These are phyloP conservation scores for Suncus etruscus DNA, from an alignment of 2,113 vertebrate species.

Conservation along the genomic window DNA sequence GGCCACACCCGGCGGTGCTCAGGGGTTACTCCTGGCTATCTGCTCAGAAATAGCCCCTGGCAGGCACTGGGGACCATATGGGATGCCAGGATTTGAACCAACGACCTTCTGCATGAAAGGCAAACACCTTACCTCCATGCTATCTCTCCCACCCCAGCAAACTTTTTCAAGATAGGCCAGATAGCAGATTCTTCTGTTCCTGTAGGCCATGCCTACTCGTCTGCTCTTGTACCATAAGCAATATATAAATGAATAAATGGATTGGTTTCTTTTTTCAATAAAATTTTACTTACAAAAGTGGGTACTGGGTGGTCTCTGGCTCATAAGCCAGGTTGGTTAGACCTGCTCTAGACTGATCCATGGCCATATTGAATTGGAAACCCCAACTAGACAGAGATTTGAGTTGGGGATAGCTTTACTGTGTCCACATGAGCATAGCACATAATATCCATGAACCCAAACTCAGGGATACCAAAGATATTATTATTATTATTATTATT, in stretches of 20 bases:
- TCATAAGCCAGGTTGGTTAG: not conserved
- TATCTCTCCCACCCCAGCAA: no score
- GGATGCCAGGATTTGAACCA: no score
- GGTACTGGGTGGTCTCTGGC: not conserved
- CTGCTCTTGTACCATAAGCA: not conserved
- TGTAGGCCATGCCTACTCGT: not conserved
- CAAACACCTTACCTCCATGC: no score
- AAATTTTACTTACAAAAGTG: constrained; percentile 48
- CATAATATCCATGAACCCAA: not conserved
- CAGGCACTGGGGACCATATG: no score
- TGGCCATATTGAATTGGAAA: not conserved
- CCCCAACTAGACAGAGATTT: not conserved
- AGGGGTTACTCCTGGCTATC: no score
- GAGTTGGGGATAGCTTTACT: not conserved
- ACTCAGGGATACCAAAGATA: not conserved
- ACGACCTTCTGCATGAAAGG: no score
- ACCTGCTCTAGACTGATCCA: not conserved
- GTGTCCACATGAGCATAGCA: not conserved
- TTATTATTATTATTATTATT: not conserved
- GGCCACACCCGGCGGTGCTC: no score
- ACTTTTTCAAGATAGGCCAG: not conserved
- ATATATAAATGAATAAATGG: constrained; percentile 10
- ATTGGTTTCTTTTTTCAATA: not conserved
- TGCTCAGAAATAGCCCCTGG: no score
- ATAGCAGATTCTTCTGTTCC: not conserved